Conservation (phyloP, 2,797 vertebrate genomes). For the Myotis findleyi region DNA sequence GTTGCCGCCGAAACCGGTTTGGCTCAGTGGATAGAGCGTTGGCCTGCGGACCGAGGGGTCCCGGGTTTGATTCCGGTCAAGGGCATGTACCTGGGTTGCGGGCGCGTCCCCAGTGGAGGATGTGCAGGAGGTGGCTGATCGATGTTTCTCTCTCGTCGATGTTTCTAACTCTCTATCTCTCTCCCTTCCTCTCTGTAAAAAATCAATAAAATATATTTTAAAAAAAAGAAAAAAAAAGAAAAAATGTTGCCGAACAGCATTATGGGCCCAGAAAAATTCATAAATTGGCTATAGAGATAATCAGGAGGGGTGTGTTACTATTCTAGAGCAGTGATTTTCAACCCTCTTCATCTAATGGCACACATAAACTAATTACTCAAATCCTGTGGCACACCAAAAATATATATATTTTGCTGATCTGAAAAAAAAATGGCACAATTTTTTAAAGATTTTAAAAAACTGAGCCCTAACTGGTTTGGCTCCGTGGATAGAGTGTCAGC, state of each 20-base stretch:
- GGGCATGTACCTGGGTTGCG: no score
- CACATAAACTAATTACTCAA: background rate
- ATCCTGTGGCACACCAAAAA: background rate
- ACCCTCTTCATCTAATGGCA: background rate
- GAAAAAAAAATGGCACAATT: background rate
- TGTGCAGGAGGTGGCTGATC: no score
- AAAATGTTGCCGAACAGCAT: background rate
- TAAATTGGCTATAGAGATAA: background rate
- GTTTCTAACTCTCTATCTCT: no score
- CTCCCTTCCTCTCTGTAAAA: no score
- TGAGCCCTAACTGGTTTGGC: background rate
- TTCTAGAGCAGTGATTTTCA: background rate
- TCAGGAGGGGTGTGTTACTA: background rate
- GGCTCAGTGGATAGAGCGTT: no score
- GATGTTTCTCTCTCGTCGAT: no score
- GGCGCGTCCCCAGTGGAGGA: no score
- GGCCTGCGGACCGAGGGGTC: no score
- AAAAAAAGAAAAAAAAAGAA: conserved; percentile 18
- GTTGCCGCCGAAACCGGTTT: no score
- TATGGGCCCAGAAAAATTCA: background rate
- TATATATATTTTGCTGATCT: background rate
- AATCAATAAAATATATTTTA: no score
- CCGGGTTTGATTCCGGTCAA: no score
- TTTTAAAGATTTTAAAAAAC: background rate
- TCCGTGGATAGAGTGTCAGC: no score